A percentile compares a stretch with the other conserved stretches of the same genome.
Conservation (phyloP, 37 sponge, comb jelly and placozoan species). For the Amphimedon queenslandica region DNA sequence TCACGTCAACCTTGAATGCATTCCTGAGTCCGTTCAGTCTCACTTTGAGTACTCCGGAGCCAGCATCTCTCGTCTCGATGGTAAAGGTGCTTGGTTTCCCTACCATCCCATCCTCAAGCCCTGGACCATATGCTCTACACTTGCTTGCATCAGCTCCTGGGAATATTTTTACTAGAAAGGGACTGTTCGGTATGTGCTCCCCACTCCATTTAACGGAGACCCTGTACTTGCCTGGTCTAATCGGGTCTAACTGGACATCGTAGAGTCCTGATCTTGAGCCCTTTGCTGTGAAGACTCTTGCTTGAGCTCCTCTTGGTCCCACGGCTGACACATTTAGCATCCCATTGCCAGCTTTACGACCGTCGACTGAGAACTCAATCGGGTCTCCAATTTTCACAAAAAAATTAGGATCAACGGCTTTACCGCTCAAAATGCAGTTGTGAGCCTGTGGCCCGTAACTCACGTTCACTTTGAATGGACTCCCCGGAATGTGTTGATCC, state of each 20-base stretch:
- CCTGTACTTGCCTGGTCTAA: slow-evolving; percentile 66
- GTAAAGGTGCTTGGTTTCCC: slow-evolving; percentile 48
- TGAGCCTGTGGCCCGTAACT: slow-evolving; percentile 43
- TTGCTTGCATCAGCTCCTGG: slow-evolving; percentile 77
- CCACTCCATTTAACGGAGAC: slow-evolving; percentile 61
- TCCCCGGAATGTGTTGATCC: slow-evolving; percentile 67
- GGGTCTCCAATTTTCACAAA: slow-evolving; percentile 74
- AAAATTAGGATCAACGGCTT: slow-evolving; percentile 34
- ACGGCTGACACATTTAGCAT: slow-evolving; percentile 49
- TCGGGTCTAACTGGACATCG: slow-evolving; percentile 55
- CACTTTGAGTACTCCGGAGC: slow-evolving; percentile 60
- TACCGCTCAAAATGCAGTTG: slow-evolving; percentile 50
- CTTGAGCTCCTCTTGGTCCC: slow-evolving; percentile 54
- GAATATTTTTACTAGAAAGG: slow-evolving; percentile 58
- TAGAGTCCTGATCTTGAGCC: slow-evolving; percentile 28
- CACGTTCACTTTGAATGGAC: slow-evolving; percentile 67
- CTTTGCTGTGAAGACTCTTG: slow-evolving; percentile 55
- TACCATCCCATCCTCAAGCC: slow-evolving; percentile 55
- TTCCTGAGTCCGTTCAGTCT: slow-evolving; percentile 60
- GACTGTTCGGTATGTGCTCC: slow-evolving; percentile 63
- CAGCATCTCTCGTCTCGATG: slow-evolving; percentile 71
- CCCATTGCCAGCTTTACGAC: slow-evolving; percentile 74
- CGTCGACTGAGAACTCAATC: slow-evolving; percentile 76
- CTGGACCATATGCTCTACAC: slow-evolving; percentile 68
- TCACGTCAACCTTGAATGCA: slow-evolving; percentile 59